Percentiles rank a stretch among this genome's conserved stretches.
These are phyloP conservation scores for Morpho achilles DNA, from an alignment of 2,888 invertebrate genomes.

Conservation along the genomic window DNA sequence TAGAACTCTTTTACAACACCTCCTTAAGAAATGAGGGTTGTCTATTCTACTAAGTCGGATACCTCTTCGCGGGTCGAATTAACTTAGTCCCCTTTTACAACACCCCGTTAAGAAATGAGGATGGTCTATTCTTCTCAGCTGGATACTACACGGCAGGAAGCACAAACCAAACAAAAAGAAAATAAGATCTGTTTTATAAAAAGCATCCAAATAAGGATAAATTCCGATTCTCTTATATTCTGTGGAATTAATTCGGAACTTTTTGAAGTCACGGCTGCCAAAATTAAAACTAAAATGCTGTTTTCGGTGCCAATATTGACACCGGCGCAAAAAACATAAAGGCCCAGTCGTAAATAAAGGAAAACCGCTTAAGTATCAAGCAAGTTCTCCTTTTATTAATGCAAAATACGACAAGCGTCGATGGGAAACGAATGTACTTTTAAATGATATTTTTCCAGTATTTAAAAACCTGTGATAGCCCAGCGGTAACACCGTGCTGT, in stretches of 20 bases:
- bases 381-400: conserved; percentile 6
- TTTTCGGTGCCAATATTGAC: conserved; percentile 10
- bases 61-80: too few relatives aligned
- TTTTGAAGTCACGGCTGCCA: conserved; percentile 1
- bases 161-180: too few relatives aligned
- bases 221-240: not conserved
- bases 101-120: too few relatives aligned
- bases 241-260: conserved; percentile 2
- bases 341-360: conserved; percentile 4
- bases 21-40: too few relatives aligned
- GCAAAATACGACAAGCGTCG: conserved; percentile 6
- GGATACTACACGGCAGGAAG: too few relatives aligned
- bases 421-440: not conserved
- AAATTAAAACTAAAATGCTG: conserved; percentile 9
- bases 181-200: too few relatives aligned
- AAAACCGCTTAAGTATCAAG: conserved; percentile 9
- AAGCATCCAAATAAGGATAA: not conserved
- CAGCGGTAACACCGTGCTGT: too few relatives aligned
- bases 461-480: too few relatives aligned
- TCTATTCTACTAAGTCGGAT: too few relatives aligned
- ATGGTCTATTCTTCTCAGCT: too few relatives aligned
- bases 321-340: conserved; percentile 4
- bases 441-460: not conserved
- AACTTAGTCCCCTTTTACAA: too few relatives aligned
- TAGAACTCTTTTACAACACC: too few relatives aligned